Conservation (phyloP, 2,113 vertebrate genomes). For the Jacana jacana region DNA sequence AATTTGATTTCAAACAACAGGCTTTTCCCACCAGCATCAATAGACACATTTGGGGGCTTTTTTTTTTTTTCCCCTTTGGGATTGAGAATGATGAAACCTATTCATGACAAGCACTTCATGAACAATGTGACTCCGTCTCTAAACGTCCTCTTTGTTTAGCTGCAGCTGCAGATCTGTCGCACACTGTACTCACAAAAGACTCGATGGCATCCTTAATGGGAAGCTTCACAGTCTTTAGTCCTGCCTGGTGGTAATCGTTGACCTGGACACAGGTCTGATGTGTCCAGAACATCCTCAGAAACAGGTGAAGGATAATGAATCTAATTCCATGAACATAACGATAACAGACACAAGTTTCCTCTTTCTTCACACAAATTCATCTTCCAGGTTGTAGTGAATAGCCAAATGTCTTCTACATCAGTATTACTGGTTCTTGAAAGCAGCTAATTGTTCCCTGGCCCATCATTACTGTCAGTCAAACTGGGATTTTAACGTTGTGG, state of each 20-base stretch:
- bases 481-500: neutral
- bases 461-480: neutral
- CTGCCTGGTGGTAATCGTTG: neutral
- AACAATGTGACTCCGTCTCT: neutral
- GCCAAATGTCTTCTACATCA: neutral
- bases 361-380: neutral
- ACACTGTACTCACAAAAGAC: neutral
- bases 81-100: neutral
- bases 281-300: conserved; percentile 18
- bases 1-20: neutral
- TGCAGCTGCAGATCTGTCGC: neutral
- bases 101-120: neutral
- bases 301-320: neutral
- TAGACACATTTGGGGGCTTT: neutral
- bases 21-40: neutral
- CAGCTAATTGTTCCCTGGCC: neutral
- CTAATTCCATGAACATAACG: neutral
- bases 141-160: neutral
- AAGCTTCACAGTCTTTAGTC: neutral
- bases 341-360: neutral
- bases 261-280: neutral
- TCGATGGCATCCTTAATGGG: neutral
- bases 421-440: neutral
- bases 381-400: neutral
- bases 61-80: neutral